Percentiles rank a stretch among this genome's conserved stretches.
Evolutionary conservation across 2,113 vertebrate species (phyloP).

Genomic region (Crypturellus undulatus): DNA sequence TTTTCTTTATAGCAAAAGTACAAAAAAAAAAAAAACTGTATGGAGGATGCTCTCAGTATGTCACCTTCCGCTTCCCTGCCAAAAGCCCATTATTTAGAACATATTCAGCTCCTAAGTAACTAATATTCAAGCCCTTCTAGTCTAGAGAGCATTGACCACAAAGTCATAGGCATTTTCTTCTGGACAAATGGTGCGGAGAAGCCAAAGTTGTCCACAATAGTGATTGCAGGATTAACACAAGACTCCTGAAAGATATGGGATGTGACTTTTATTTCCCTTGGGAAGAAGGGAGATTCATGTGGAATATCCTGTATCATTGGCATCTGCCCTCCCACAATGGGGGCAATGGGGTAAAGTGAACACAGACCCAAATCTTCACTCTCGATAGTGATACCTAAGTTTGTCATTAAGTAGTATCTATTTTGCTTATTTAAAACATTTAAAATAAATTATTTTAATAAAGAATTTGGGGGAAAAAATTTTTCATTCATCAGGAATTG

Average conservation of each 20-base stretch:
- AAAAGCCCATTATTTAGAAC: background rate
- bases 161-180: background rate
- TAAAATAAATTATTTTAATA: background rate
- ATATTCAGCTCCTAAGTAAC: background rate
- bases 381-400: background rate
- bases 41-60: background rate
- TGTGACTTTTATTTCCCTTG: background rate
- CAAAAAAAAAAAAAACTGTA: background rate
- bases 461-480: background rate
- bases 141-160: background rate
- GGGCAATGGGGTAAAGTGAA: no score
- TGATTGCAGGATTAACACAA: background rate
- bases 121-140: background rate
- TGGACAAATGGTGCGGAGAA: background rate
- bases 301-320: background rate
- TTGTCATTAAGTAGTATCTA: background rate
- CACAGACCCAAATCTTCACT: background rate
- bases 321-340: background rate
- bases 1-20: background rate
- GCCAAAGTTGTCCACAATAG: background rate
- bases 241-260: background rate
- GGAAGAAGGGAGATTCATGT: background rate
- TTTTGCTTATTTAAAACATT: background rate
- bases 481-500: background rate
- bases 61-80: background rate